Evolutionary conservation across 2,888 invertebrate genomes (phyloP).

Genomic region (Silvanus unidentatus): DNA sequence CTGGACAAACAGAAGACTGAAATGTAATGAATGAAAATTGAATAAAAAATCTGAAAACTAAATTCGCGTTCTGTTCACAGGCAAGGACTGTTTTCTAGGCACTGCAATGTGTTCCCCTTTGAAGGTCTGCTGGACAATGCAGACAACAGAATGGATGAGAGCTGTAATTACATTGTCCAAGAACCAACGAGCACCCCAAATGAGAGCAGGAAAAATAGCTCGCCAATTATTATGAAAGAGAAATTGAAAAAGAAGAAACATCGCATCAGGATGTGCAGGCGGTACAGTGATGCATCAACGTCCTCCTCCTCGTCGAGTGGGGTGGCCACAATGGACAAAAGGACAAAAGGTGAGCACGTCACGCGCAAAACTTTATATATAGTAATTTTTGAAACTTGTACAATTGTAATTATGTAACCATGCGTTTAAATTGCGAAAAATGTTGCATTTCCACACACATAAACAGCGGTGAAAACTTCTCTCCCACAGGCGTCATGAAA

Average conservation of each 20-base stretch:
- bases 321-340: constrained; percentile 11
- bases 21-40: constrained; percentile 7
- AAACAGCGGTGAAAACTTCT: constrained; percentile 13
- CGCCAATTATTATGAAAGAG: constrained; percentile 16
- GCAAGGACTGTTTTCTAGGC: constrained; percentile 25
- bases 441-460: background rate
- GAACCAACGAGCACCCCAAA: constrained; percentile 18
- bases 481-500: constrained; percentile 2
- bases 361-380: too few species aligned
- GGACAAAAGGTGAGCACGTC: constrained; percentile 22
- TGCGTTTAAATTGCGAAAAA: background rate
- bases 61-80: too few species aligned
- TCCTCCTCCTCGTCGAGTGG: constrained; percentile 11
- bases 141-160: constrained; percentile 8
- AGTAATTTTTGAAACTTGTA: too few species aligned
- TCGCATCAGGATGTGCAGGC: constrained; percentile 16
- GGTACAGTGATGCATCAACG: constrained; percentile 22
- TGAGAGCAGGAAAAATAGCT: constrained; percentile 20
- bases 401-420: background rate
- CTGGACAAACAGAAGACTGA: too few species aligned
- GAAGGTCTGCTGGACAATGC: constrained; percentile 10
- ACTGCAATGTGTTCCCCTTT: constrained; percentile 27
- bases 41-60: background rate
- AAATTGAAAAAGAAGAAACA: constrained; percentile 19
- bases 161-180: constrained; percentile 17